Evolutionary conservation across 2,888 invertebrate genomes (phyloP).

Genomic region (Watsonalla cultraria): DNA sequence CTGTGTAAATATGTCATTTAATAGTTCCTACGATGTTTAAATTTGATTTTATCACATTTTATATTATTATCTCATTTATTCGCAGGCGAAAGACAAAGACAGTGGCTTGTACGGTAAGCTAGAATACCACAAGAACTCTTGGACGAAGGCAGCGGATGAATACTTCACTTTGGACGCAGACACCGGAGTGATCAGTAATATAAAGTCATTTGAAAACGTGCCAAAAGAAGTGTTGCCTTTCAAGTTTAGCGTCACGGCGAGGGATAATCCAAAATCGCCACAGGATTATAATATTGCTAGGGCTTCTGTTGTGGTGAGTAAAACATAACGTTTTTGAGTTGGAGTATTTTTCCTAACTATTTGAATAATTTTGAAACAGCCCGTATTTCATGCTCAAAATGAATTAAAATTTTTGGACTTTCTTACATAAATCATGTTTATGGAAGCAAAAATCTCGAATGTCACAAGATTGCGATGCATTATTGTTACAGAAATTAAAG

Average conservation of each 20-base stretch:
- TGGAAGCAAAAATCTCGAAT: too few relatives aligned
- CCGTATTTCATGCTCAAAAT: too few relatives aligned
- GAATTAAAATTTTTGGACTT: too few relatives aligned
- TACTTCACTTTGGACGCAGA: constrained; percentile 86
- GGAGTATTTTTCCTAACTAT: background rate
- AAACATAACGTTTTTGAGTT: background rate
- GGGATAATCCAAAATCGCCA: constrained; percentile 84
- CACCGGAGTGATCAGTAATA: constrained; percentile 87
- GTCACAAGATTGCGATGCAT: too few relatives aligned
- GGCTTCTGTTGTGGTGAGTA: constrained; percentile 81
- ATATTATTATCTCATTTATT: constrained; percentile 1
- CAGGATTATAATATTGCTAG: constrained; percentile 81
- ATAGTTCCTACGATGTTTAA: too few relatives aligned
- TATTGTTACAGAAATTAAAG: too few relatives aligned
- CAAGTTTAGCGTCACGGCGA: constrained; percentile 84
- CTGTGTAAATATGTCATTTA: too few relatives aligned
- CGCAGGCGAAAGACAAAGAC: constrained; percentile 90
- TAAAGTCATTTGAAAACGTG: constrained; percentile 84
- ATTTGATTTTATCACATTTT: too few relatives aligned
- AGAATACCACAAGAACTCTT: constrained; percentile 80
- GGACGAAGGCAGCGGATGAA: constrained; percentile 73
- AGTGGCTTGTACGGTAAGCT: constrained; percentile 90
- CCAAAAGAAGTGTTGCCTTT: constrained; percentile 83
- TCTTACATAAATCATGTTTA: too few relatives aligned
- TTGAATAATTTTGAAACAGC: too few relatives aligned